phyloP scores from a whole-genome alignment of 1,140 invertebrate genomes.

The Cydia fagiglandana region DNA sequence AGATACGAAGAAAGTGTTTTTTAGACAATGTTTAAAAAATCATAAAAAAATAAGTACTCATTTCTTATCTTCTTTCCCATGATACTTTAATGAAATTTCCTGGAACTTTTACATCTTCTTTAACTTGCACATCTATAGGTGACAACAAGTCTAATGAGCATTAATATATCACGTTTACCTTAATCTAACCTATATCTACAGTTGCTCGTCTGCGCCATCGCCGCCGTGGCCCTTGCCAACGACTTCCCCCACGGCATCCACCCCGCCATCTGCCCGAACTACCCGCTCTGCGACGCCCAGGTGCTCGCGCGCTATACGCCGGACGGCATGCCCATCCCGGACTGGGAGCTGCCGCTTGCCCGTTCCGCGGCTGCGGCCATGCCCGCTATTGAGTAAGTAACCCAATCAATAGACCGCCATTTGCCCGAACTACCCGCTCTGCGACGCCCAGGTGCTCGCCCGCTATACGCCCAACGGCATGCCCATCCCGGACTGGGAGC shows the following conservation, averaged over 20 bases:
- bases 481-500: background rate
- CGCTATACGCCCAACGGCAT: conserved; percentile 40
- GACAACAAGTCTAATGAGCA: no score
- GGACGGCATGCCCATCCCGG: conserved; percentile 12
- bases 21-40: no score
- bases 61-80: no score
- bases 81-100: no score
- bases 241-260: conserved; percentile 58
- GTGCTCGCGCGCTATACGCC: conserved; percentile 47
- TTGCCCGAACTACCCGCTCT: conserved; percentile 64
- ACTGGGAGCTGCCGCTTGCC: background rate
- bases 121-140: no score
- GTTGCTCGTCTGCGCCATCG: conserved; percentile 25
- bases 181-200: background rate
- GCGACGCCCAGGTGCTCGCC: conserved; percentile 52
- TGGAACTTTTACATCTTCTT: no score
- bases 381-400: no score
- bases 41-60: no score
- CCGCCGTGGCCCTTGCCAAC: conserved; percentile 32
- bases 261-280: conserved; percentile 61
- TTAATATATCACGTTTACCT: background rate
- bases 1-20: no score
- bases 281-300: conserved; percentile 57
- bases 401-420: no score
- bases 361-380: background rate